These are phyloP conservation scores for Drosophila dives DNA, from an alignment of 2,888 invertebrate genomes.

Conservation along the genomic window DNA sequence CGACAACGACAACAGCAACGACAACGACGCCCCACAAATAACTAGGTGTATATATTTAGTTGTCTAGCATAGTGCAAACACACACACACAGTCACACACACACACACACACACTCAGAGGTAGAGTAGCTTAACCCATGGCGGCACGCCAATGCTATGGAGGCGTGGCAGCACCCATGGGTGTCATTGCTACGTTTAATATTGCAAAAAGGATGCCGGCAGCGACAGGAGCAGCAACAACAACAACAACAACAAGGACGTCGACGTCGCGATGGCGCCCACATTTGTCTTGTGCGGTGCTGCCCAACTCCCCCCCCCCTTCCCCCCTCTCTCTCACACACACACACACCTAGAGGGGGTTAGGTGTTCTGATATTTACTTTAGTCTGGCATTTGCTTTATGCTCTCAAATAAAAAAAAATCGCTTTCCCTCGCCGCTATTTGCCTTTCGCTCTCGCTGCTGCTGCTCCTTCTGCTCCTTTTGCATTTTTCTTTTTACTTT, in stretches of 20 bases:
- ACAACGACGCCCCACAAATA: constrained; percentile 78
- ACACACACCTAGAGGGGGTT: not conserved
- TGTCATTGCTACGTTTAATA: constrained; percentile 80
- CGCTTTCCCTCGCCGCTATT: constrained; percentile 50
- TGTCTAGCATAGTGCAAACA: constrained; percentile 73
- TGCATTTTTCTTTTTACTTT: not conserved
- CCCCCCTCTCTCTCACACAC: not conserved
- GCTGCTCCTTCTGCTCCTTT: not conserved
- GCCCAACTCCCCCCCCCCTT: not conserved
- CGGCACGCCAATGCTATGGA: constrained; percentile 54
- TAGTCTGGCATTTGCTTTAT: constrained; percentile 77
- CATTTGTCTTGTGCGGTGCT: constrained; percentile 66
- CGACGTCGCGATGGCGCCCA: constrained; percentile 73
- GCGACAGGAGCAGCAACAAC: constrained; percentile 53
- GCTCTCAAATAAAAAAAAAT: constrained; percentile 62
- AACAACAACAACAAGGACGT: constrained; percentile 2
- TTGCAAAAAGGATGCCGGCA: constrained; percentile 79
- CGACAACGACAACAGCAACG: not conserved
- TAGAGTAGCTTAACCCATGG: constrained; percentile 63
- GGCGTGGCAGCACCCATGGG: constrained; percentile 72
- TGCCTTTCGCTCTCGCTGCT: constrained; percentile 18
- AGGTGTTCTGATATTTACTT: constrained; percentile 63
- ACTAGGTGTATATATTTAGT: constrained; percentile 81
- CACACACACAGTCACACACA: constrained; percentile 9
- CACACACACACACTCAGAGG: constrained; percentile 1